A percentile compares a stretch with the other conserved stretches of the same genome.
phyloP scores from a whole-genome alignment of 1,140 invertebrate genomes.

The Heliothis virescens region DNA sequence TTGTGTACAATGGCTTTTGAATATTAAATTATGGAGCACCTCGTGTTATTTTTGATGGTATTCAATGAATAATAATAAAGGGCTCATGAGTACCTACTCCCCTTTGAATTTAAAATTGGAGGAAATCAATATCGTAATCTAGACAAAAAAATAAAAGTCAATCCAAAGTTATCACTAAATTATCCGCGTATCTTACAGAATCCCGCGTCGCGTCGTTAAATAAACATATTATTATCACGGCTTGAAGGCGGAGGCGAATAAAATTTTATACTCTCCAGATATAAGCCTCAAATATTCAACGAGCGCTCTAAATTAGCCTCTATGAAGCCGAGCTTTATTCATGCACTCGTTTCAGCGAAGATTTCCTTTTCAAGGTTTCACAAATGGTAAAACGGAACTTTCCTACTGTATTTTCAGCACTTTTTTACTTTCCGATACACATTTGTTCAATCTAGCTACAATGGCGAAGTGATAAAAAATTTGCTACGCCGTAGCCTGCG shows the following conservation, averaged over 20 bases:
- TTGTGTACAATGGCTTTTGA: constrained; percentile 6
- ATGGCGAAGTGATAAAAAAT: neutral
- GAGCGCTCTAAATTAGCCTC: constrained; percentile 46
- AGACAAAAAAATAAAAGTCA: no score
- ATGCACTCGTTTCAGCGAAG: constrained; percentile 14
- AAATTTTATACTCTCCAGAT: constrained; percentile 51
- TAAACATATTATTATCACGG: constrained; percentile 39
- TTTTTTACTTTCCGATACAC: constrained; percentile 1
- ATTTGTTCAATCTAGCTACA: neutral
- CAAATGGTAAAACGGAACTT: constrained; percentile 1
- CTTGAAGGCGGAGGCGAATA: constrained; percentile 29
- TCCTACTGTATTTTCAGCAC: neutral
- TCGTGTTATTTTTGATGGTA: neutral
- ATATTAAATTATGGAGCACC: neutral
- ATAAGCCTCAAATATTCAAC: constrained; percentile 47
- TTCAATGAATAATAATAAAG: neutral
- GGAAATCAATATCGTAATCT: no score
- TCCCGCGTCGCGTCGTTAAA: constrained; percentile 18
- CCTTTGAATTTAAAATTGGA: no score
- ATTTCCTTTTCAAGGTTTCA: neutral
- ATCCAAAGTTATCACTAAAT: no score
- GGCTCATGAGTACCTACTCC: no score
- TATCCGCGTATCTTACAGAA: neutral
- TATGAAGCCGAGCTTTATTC: constrained; percentile 23
- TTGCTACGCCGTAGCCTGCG: neutral